Percentiles rank a stretch among this genome's conserved stretches.
These are phyloP conservation scores for Nemopilema nomurai DNA, from an alignment of 30 jellyfish, hydroid and myxozoan genomes.

Conservation along the genomic window DNA sequence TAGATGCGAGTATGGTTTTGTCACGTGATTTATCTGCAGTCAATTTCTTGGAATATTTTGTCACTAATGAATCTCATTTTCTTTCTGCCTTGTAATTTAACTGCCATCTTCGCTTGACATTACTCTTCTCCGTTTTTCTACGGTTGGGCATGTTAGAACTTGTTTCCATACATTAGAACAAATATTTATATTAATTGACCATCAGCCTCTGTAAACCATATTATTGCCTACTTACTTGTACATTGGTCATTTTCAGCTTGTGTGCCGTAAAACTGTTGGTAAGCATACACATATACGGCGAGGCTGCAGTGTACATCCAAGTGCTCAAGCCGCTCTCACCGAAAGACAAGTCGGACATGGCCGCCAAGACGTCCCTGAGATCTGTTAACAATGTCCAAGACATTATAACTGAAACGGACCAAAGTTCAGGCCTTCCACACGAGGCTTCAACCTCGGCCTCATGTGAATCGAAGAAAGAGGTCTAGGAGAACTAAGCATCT, in stretches of 20 bases:
- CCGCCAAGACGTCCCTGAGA: constrained; percentile 7
- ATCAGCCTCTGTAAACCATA: too few species aligned
- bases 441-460: constrained; percentile 2
- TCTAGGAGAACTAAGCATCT: too few species aligned
- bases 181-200: too few species aligned
- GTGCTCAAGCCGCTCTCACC: constrained; percentile 11
- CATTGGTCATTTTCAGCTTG: constrained; percentile 45
- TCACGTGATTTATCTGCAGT: too few species aligned
- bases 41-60: too few species aligned
- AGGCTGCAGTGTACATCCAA: constrained; percentile 77
- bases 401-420: constrained; percentile 32
- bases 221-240: not conserved
- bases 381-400: constrained; percentile 53
- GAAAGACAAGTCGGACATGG: constrained; percentile 5
- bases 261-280: constrained; percentile 86
- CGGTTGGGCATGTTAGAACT: too few species aligned
- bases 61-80: too few species aligned
- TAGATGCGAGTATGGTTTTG: too few species aligned
- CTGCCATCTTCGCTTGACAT: too few species aligned
- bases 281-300: constrained; percentile 83
- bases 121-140: too few species aligned
- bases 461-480: constrained; percentile 21
- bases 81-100: too few species aligned
- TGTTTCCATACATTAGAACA: too few species aligned
- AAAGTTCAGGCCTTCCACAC: constrained; percentile 1